Percentiles rank a stretch among this genome's conserved stretches.
Evolutionary conservation across 1,140 invertebrate species (phyloP).

Genomic region (Phortica variegata): DNA sequence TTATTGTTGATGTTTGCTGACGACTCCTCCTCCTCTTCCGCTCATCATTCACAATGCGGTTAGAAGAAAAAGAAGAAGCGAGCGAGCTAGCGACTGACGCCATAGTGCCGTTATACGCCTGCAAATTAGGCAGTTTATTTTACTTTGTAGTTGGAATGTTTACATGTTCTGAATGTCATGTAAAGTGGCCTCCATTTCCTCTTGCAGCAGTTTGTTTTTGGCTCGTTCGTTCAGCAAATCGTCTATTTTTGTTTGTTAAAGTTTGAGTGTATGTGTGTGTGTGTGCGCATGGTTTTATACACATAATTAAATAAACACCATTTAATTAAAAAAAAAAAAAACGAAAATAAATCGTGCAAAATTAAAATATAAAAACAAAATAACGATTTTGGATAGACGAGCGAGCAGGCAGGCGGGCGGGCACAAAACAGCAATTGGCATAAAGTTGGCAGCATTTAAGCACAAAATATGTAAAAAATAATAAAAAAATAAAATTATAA

Average conservation of each 20-base stretch:
- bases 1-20: slow-evolving; percentile 24
- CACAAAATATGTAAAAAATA: slow-evolving; percentile 25
- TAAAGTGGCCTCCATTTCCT: slow-evolving; percentile 98
- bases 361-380: slow-evolving; percentile 27
- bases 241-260: slow-evolving; percentile 67
- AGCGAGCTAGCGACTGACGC: too few relatives aligned
- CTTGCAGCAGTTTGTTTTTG: slow-evolving; percentile 94
- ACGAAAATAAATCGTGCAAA: slow-evolving; percentile 24
- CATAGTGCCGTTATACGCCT: too few relatives aligned
- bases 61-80: too few relatives aligned
- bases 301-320: slow-evolving; percentile 2
- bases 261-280: slow-evolving; percentile 7
- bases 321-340: slow-evolving; percentile 24
- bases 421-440: slow-evolving; percentile 10
- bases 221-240: slow-evolving; percentile 92
- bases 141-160: slow-evolving; percentile 56
- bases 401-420: slow-evolving; percentile 15
- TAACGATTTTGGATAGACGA: slow-evolving; percentile 17
- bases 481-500: slow-evolving; percentile 26
- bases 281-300: not conserved
- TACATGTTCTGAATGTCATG: slow-evolving; percentile 99
- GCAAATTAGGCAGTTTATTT: slow-evolving; percentile 55
- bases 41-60: too few relatives aligned
- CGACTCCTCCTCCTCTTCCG: too few relatives aligned
- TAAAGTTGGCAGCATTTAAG: slow-evolving; percentile 18